Base-by-base conservation (phyloP, 2,113 vertebrate genomes). In the Sceloporus tristichus region DNA sequence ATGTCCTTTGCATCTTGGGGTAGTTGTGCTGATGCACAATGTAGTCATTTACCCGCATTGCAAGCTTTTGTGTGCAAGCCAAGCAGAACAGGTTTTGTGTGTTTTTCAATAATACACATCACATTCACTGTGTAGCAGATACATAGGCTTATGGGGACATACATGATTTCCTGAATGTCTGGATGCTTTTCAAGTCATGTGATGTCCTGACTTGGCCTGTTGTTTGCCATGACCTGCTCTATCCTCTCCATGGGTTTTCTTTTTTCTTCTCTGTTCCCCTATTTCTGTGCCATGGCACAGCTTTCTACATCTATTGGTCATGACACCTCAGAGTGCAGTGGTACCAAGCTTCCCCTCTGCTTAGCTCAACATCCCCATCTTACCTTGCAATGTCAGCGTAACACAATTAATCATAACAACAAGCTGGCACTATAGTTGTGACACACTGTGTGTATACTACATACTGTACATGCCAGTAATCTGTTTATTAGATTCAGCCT, bases 351-450 rank as follows among this genome's bases (percentile, higher is more conserved):
- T 4, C 40, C 76, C 74, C 53, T 53, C 62, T 68, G 40, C 84
- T 7, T 14, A 66, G 59, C 29, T 42, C 18, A 59, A 53, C 38
- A 40, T n/a, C 59, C 59, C 62, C 27, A 68, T 21, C 9, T 53
- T 29, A 54, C 19, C 42, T 79, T 68, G 62, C 75, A 68, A 68
- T 70, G 62, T 34, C 71, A 86, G 76, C 1, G 27, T 88, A 95
- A 89, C 62, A 85, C 85, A 65, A 53, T 53, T 25, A 42, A 29
- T 79, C 19, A 54, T 27, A 84, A 68, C 23, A 38, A 38, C 38
- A n/a, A 25, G 21, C 56, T 16, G n/a, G 70, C n/a, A 2, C 19
- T 80, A 4, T 14, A 75, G 34, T 16, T 56, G 27, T 62, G 19
- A 18, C 2, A 76, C 14, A 25, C 34, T 85, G 23, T 42, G 40